phyloP scores from a whole-genome alignment of 2,888 invertebrate genomes.

The Leptinotarsa haldemani region DNA sequence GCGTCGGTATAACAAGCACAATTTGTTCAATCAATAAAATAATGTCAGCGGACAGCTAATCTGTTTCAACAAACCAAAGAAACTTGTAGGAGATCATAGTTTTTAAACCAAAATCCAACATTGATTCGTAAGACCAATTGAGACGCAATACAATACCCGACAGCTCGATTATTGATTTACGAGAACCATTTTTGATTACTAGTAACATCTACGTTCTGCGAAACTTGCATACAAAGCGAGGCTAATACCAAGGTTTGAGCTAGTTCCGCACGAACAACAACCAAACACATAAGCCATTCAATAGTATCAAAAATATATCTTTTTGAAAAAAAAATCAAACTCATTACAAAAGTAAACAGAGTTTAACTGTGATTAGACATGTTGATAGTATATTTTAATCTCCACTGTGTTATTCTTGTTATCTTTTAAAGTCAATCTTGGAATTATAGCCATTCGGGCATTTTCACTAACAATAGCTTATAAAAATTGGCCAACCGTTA shows the following conservation, averaged over 20 bases:
- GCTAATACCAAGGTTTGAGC: not conserved
- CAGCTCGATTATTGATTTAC: slow-evolving; percentile 11
- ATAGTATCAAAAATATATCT: slow-evolving; percentile 72
- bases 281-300: slow-evolving; percentile 59
- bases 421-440: not conserved
- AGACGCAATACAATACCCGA: not conserved
- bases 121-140: not conserved
- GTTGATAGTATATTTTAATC: not conserved
- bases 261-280: slow-evolving; percentile 20
- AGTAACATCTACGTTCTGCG: slow-evolving; percentile 6
- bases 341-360: slow-evolving; percentile 9
- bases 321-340: slow-evolving; percentile 56
- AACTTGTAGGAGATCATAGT: not conserved
- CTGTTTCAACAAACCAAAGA: not conserved
- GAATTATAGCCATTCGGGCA: not conserved
- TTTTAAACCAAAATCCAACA: not conserved
- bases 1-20: not conserved
- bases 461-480: not conserved
- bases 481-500: not conserved
- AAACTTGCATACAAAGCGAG: not conserved
- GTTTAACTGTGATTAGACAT: slow-evolving; percentile 32
- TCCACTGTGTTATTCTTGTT: not conserved
- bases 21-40: not conserved
- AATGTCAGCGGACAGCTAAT: not conserved
- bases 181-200: not conserved